These are phyloP conservation scores for Gallinago nigripennis DNA, from an alignment of 2,797 vertebrate genomes.

Conservation along the genomic window DNA sequence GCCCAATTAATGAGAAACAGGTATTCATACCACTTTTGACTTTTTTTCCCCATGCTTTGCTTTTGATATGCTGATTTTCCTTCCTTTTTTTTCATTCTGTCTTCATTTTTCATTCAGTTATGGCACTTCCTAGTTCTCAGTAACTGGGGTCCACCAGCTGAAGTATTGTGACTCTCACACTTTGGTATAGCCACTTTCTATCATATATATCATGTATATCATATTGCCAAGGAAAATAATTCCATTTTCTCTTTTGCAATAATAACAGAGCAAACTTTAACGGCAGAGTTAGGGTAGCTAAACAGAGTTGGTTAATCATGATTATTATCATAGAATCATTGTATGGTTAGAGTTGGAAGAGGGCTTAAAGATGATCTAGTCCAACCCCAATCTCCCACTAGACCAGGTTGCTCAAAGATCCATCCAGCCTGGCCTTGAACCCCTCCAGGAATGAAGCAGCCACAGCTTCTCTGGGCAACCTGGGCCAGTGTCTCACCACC, in stretches of 20 bases:
- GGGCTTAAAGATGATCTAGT: neutral
- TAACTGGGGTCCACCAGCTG: neutral
- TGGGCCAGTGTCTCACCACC: neutral
- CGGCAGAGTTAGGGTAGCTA: neutral
- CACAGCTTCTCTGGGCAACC: neutral
- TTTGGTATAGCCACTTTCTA: neutral
- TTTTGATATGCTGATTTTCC: neutral
- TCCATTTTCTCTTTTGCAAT: neutral
- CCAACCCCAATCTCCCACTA: neutral
- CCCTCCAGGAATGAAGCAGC: neutral
- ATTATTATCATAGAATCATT: neutral
- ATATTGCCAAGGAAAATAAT: neutral
- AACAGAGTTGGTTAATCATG: neutral
- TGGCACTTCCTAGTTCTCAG: neutral
- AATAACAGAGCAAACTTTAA: neutral
- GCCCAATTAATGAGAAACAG: neutral
- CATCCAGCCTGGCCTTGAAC: neutral
- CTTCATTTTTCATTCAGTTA: neutral
- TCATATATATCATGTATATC: neutral
- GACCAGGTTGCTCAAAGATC: neutral
- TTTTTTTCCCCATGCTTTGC: neutral
- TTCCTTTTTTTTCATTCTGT: neutral
- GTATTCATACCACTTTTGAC: neutral
- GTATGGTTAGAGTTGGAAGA: neutral
- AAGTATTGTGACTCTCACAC: neutral